phyloP scores from a whole-genome alignment of 2,797 vertebrate genomes.

The Bradypus variegatus region DNA sequence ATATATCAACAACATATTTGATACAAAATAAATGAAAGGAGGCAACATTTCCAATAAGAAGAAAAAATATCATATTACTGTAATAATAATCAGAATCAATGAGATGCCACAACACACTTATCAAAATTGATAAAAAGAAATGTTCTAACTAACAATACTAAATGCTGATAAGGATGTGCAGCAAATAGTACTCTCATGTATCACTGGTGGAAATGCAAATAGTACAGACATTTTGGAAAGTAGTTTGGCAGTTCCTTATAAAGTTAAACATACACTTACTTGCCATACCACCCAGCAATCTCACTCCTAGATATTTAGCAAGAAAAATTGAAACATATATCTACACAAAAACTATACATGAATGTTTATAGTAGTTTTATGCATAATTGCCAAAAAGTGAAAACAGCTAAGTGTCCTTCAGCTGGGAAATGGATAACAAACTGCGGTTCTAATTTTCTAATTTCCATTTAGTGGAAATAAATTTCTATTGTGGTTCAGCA shows the following conservation, averaged over 20 bases:
- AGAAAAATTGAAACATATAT: background rate
- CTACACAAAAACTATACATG: background rate
- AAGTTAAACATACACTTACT: background rate
- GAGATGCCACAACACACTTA: background rate
- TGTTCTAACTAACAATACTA: background rate
- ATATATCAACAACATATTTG: background rate
- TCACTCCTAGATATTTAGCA: background rate
- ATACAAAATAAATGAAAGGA: background rate
- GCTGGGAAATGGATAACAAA: background rate
- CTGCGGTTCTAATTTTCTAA: too few species aligned
- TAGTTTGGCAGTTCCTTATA: background rate
- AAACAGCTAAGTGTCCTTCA: background rate
- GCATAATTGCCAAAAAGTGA: background rate
- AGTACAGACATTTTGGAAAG: background rate
- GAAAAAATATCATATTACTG: background rate
- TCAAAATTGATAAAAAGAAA: background rate
- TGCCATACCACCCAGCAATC: background rate
- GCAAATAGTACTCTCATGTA: background rate
- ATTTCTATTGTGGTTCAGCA: background rate
- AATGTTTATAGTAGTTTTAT: background rate
- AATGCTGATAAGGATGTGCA: background rate
- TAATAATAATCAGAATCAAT: background rate
- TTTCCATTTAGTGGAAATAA: too few species aligned
- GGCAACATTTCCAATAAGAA: background rate
- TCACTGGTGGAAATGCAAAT: background rate